Evolutionary conservation across 2,888 invertebrate species (phyloP), one percentile per base, ranked within the genome.

Genomic region (Micoletzkya japonica): DNA sequence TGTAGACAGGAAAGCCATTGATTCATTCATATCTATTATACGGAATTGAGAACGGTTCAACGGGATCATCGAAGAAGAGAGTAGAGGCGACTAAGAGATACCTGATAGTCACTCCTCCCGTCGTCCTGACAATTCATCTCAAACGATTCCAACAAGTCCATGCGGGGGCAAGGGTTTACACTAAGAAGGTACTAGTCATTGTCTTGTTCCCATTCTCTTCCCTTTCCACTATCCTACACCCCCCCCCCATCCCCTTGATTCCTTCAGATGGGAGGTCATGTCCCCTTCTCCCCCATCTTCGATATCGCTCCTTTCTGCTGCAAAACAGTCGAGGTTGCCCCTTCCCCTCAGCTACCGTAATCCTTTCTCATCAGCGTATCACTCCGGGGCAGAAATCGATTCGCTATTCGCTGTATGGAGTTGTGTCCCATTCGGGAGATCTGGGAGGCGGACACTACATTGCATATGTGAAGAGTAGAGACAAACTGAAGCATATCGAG

Each of bases 391-490:
- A 79, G 71, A 68, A 59, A 26, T 28, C 70, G 44, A 87, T 94
- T 50, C 87, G 93, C 36, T 97, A 97, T 86, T 91, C 93, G 0
- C 88, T 98, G 67, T 98, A 95, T 83, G 97, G 95, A 0, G 91
- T 98, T 0, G 95, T 97, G 2, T 94, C 94, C 85, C 97, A 98
- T 86, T 91, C 92, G 68, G 97, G 97, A 0, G 91, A 92, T 3
- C 90, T 96, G 86, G 91, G 92, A 83, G 93, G 94, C 44, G 92
- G 92, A 34, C 92, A 92, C 86, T 98, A 98, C 86, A 93, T 94
- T 0, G 94, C 96, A 6, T 97, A 94, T 85, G 93, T 97, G 1
- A 95, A 95, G 88, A 92, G 93, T 66, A 80, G 88, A 4, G 58
- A 64, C 34, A 64, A 69, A 4, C 59, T 73, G 10, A 54, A 56